Evolutionary conservation across 2,113 vertebrate genomes (phyloP).

Genomic region (Sebastes schlegelii): DNA sequence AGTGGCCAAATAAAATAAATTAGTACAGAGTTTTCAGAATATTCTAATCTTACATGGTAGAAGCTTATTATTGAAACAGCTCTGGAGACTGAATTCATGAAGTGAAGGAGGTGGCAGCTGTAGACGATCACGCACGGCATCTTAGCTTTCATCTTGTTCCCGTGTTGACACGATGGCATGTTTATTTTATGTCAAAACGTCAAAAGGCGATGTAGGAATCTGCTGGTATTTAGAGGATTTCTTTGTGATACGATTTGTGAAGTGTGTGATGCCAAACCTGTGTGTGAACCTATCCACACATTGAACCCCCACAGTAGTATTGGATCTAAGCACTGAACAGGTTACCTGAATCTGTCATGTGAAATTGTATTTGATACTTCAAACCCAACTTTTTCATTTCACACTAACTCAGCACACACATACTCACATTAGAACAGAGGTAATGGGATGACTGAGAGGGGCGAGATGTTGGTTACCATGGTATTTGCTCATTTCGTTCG

Average conservation of each 20-base stretch:
- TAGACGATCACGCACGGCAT: background rate
- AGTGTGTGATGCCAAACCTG: background rate
- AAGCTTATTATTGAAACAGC: background rate
- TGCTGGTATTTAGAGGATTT: background rate
- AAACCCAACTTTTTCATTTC: background rate
- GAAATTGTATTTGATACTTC: background rate
- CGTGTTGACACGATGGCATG: background rate
- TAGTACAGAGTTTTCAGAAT: background rate
- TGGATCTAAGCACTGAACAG: background rate
- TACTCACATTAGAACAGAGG: background rate
- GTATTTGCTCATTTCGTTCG: conserved; percentile 20
- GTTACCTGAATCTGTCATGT: background rate
- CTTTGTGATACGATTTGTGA: too few species aligned
- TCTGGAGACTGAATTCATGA: background rate
- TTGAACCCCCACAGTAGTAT: background rate
- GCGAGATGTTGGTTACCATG: conserved; percentile 25
- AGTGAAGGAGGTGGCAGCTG: background rate
- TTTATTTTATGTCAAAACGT: background rate
- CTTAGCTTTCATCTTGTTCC: background rate
- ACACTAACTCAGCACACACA: background rate
- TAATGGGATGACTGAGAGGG: conserved; percentile 18
- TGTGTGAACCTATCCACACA: background rate
- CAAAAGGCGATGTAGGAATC: background rate
- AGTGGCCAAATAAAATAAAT: background rate
- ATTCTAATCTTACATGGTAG: background rate